Evolutionary conservation across 2,888 invertebrate species (phyloP).

Genomic region (Pandemis corylana): DNA sequence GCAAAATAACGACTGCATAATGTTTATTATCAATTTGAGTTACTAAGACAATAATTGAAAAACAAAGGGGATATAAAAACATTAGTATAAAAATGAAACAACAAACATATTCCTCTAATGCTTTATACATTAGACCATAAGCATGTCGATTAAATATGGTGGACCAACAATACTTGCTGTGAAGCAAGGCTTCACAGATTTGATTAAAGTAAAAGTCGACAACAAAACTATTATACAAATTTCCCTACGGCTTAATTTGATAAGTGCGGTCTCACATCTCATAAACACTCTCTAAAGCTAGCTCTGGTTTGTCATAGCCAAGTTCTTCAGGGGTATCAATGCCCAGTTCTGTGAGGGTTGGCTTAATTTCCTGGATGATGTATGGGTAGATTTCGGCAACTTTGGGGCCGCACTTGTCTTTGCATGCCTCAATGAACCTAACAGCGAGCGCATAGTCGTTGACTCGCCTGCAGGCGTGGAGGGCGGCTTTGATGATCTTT

Average conservation of each 20-base stretch:
- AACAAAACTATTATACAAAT: slow-evolving; percentile 79
- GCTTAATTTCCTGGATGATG: slow-evolving; percentile 94
- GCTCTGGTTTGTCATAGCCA: slow-evolving; percentile 98
- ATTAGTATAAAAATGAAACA: slow-evolving; percentile 59
- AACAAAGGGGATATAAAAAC: slow-evolving; percentile 37
- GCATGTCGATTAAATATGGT: slow-evolving; percentile 59
- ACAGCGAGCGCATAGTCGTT: slow-evolving; percentile 97
- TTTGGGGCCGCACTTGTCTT: slow-evolving; percentile 93
- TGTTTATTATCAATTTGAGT: slow-evolving; percentile 37
- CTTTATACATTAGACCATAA: slow-evolving; percentile 69
- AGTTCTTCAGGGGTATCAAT: slow-evolving; percentile 97
- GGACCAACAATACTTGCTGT: slow-evolving; percentile 59
- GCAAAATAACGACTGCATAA: slow-evolving; percentile 19
- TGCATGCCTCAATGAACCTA: slow-evolving; percentile 96
- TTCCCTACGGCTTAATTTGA: slow-evolving; percentile 72
- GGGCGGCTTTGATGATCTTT: slow-evolving; percentile 92
- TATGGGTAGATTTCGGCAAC: slow-evolving; percentile 93
- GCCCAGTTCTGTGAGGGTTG: slow-evolving; percentile 96
- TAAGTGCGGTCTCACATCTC: slow-evolving; percentile 82
- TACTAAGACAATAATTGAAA: slow-evolving; percentile 30
- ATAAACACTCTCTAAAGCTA: slow-evolving; percentile 91
- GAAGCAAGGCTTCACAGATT: slow-evolving; percentile 63
- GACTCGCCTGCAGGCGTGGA: slow-evolving; percentile 95
- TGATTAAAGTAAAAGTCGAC: slow-evolving; percentile 69
- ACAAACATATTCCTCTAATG: slow-evolving; percentile 59